Evolutionary conservation across 2,797 vertebrate species (phyloP).

Genomic region (Luscinia megarhynchos): DNA sequence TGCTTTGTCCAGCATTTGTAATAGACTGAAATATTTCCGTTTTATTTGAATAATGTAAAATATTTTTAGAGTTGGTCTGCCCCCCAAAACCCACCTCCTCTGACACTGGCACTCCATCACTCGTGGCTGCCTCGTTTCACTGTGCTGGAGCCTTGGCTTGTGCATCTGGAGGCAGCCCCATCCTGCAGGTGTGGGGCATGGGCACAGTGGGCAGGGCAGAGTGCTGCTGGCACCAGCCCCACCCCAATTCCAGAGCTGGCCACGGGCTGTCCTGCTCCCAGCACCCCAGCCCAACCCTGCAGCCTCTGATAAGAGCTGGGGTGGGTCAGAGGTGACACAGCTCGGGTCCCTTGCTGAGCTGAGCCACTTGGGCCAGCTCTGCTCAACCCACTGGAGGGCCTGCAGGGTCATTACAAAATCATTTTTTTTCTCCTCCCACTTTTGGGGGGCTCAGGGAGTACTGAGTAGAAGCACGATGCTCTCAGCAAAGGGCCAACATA

Average conservation of each 20-base stretch:
- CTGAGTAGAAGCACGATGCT: rapidly evolving
- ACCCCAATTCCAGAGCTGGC: rapidly evolving
- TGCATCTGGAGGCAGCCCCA: rapidly evolving
- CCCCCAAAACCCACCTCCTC: not conserved
- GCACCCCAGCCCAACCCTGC: not conserved
- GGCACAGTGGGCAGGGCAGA: not conserved
- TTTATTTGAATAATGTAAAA: not conserved
- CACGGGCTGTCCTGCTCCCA: not conserved
- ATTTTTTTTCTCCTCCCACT: not conserved
- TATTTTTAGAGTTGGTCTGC: not conserved
- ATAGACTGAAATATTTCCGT: not conserved
- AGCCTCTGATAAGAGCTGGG: not conserved
- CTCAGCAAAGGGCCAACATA: not conserved
- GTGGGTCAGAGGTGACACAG: not conserved
- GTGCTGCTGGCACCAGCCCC: rapidly evolving
- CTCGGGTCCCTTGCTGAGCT: not conserved
- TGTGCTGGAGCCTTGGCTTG: not conserved
- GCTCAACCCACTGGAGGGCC: not conserved
- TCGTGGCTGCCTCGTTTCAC: rapidly evolving
- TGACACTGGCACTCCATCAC: rapidly evolving
- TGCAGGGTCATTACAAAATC: not conserved
- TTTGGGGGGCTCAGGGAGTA: rapidly evolving
- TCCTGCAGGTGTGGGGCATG: rapidly evolving
- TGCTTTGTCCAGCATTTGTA: not conserved
- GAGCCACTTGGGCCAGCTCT: rapidly evolving